Conservation (phyloP, 2,888 invertebrate species). For the Gryllus longicercus region DNA sequence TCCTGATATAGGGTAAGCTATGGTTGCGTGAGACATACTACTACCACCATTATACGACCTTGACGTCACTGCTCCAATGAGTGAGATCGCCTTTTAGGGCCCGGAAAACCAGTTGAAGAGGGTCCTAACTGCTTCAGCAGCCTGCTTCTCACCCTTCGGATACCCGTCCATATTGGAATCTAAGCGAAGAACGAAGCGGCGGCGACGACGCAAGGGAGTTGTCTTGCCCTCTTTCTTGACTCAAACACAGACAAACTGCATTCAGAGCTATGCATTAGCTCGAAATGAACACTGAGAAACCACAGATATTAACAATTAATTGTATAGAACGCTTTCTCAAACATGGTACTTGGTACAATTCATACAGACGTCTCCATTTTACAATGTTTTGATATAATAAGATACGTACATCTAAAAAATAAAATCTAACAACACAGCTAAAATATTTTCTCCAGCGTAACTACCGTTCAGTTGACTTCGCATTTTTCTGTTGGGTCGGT, state of each 20-base stretch:
- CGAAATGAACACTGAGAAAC: neutral
- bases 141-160: no score
- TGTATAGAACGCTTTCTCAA: neutral
- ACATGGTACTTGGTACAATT: slow-evolving; percentile 2
- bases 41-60: no score
- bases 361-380: neutral
- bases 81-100: no score
- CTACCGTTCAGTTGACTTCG: neutral
- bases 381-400: neutral
- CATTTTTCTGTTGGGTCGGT: no score
- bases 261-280: neutral
- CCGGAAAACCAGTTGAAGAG: no score
- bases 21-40: no score
- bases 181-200: no score
- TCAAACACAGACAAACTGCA: neutral
- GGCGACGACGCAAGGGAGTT: no score
- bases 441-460: neutral
- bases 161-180: no score
- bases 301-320: slow-evolving; percentile 9
- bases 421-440: slow-evolving; percentile 8
- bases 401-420: slow-evolving; percentile 8
- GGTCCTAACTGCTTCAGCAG: no score
- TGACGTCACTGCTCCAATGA: no score
- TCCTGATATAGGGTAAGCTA: no score
- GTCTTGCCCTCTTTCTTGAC: neutral